phyloP scores from a whole-genome alignment of 2,113 vertebrate genomes.

The Macaca mulatta region DNA sequence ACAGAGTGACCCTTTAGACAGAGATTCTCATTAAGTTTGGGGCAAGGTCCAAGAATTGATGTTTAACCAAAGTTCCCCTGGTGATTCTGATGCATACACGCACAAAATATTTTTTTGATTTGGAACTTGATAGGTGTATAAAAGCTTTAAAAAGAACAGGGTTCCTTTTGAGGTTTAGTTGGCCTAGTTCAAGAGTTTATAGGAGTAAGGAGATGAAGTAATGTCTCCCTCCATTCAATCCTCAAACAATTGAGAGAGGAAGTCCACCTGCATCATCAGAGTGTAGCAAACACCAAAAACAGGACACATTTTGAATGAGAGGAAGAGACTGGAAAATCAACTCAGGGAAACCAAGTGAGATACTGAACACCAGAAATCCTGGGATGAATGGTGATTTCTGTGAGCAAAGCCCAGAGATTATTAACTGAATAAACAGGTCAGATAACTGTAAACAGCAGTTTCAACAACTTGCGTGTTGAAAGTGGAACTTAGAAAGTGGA shows the following conservation, averaged over 20 bases:
- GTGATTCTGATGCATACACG: not conserved
- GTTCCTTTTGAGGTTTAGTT: not conserved
- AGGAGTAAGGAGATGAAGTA: not conserved
- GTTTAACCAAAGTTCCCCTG: slow-evolving; percentile 21
- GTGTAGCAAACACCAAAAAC: not conserved
- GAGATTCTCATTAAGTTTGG: not conserved
- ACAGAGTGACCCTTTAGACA: not conserved
- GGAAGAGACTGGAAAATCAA: not conserved
- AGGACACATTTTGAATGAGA: slow-evolving; percentile 42
- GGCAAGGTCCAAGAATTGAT: not conserved
- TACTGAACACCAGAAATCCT: not conserved
- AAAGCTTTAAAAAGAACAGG: not conserved
- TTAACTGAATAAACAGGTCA: not conserved
- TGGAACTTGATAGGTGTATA: not conserved
- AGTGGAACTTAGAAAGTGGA: not conserved
- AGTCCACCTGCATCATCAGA: not conserved
- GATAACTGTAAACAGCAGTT: not conserved
- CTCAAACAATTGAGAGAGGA: not conserved
- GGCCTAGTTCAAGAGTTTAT: not conserved
- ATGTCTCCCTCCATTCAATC: not conserved
- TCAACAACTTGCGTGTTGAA: not conserved
- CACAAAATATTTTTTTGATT: not conserved
- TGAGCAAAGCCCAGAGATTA: not conserved
- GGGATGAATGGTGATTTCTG: not conserved
- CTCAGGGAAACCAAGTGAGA: not conserved